phyloP scores from a whole-genome alignment of 37 sponge, comb jelly and placozoan genomes.

The Axinella damicornis region DNA sequence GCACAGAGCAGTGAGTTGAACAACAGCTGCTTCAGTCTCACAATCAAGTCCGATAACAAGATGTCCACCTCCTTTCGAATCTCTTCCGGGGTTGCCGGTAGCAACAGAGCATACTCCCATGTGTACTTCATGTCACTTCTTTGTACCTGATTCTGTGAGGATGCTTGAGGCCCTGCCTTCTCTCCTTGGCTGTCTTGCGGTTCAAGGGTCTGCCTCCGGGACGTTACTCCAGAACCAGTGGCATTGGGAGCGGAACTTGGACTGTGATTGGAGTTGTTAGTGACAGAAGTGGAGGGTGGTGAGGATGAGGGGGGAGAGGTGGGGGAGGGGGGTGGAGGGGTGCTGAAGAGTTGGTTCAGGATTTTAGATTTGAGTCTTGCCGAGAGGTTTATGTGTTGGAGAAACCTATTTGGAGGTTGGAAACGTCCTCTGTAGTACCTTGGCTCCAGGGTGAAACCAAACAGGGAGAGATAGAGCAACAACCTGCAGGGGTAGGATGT shows the following conservation, averaged over 20 bases:
- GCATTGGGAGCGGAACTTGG: neutral
- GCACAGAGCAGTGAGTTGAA: constrained; percentile 87
- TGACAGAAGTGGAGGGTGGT: neutral
- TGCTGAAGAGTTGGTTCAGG: neutral
- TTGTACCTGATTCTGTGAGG: too few species aligned
- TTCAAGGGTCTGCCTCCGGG: too few species aligned
- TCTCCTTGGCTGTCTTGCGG: too few species aligned
- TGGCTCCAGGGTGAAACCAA: constrained; percentile 87
- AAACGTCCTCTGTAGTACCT: constrained; percentile 37
- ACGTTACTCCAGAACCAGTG: neutral
- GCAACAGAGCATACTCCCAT: constrained; percentile 31
- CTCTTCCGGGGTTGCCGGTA: constrained; percentile 69
- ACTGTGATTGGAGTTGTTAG: neutral
- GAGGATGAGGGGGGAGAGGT: neutral
- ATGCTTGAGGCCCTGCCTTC: too few species aligned
- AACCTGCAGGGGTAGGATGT: constrained; percentile 54
- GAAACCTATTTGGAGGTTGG: constrained; percentile 38
- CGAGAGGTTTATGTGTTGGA: constrained; percentile 29
- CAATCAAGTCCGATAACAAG: constrained; percentile 64
- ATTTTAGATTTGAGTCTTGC: neutral
- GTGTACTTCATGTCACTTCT: constrained; percentile 1
- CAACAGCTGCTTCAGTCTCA: constrained; percentile 80
- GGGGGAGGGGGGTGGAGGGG: neutral
- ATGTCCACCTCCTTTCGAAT: constrained; percentile 71
- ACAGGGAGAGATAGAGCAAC: constrained; percentile 81